Base-by-base conservation (phyloP, 2,888 invertebrate species). In the Synergus japonicus region DNA sequence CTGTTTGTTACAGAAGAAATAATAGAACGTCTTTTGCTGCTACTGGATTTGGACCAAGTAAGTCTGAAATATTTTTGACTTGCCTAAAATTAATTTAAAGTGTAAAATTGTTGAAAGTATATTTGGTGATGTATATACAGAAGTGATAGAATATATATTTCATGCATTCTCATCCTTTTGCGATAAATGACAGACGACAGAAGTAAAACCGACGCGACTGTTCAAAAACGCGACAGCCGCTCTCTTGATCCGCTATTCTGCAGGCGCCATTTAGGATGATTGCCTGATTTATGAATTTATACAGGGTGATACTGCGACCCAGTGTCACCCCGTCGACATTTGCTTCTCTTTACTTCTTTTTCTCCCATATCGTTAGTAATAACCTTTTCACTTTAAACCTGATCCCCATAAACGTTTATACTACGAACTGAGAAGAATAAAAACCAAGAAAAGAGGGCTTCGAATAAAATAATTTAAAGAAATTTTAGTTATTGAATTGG, bases 221-320 rank as follows among this genome's bases (percentile, higher is more conserved):
- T 82, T 85, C 83, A 88, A 89, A 87, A 89, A 87, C 85, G 85
- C 85, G 86, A 84, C 85, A 83, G 82, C 67, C 78, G 76, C 78
- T 79, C 81, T 79, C 81, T 81, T 82, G 80, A 80, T 82, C 81
- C 82, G 67, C 69, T 80, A 80, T 77, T 76, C 76, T 81, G 78
- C 73, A 73, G 37, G 60, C 65, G 41, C 89, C 91, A 88, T 89
- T 91, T 90, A 88, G 88, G 89, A 89, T 90, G 91, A 90, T 90
- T 90, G 89, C 89, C 86, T 85, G 90, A 90, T 91, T 90, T 91
- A 91, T 91, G 88, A 88, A 91, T 91, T 89, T 89, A 88, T 88
- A 88, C 85, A 80, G 18, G 46, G 29, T 64, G 73, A 73, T 73
- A 9, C 73, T 58, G 37, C 73, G 41, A 73, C 73, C 54, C 54